Evolutionary conservation across 1,140 invertebrate genomes (phyloP).

Genomic region (Tyrophagus putrescentiae): DNA sequence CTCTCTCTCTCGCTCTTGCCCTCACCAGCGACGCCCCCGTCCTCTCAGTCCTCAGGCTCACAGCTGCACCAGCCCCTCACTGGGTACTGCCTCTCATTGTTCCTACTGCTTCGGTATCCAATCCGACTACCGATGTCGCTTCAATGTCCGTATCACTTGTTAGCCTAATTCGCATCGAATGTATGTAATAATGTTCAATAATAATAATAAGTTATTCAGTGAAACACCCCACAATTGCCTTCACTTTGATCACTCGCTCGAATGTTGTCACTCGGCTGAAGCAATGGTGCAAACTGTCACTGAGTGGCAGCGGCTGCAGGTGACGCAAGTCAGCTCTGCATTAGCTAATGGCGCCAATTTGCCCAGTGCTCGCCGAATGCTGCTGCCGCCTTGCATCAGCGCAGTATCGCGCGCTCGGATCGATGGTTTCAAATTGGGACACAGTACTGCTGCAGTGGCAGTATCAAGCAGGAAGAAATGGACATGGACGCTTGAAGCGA

Average conservation of each 20-base stretch:
- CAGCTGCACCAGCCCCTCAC: too few species aligned
- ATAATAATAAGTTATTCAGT: too few species aligned
- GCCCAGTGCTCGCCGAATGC: not conserved
- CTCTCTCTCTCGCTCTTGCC: not conserved
- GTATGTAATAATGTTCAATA: too few species aligned
- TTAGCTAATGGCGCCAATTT: not conserved
- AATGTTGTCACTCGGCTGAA: not conserved
- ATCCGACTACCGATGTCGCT: not conserved
- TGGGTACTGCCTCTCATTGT: constrained; percentile 16
- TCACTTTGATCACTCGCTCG: not conserved
- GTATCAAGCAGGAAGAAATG: constrained; percentile 14
- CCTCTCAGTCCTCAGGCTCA: too few species aligned
- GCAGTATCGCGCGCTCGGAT: constrained; percentile 8
- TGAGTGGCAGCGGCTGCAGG: not conserved
- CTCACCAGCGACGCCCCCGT: too few species aligned
- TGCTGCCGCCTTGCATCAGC: not conserved
- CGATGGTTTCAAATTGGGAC: constrained; percentile 13
- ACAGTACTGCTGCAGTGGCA: not conserved
- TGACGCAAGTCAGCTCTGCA: constrained; percentile 9
- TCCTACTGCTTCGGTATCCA: constrained; percentile 2
- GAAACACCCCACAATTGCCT: not conserved
- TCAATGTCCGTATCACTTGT: constrained; percentile 3
- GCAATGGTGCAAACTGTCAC: constrained; percentile 8
- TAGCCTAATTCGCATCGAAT: constrained; percentile 7
- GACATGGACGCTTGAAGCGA: not conserved